These are phyloP conservation scores for Pharmacophagus antenor DNA, from an alignment of 2,888 invertebrate genomes.

Conservation along the genomic window DNA sequence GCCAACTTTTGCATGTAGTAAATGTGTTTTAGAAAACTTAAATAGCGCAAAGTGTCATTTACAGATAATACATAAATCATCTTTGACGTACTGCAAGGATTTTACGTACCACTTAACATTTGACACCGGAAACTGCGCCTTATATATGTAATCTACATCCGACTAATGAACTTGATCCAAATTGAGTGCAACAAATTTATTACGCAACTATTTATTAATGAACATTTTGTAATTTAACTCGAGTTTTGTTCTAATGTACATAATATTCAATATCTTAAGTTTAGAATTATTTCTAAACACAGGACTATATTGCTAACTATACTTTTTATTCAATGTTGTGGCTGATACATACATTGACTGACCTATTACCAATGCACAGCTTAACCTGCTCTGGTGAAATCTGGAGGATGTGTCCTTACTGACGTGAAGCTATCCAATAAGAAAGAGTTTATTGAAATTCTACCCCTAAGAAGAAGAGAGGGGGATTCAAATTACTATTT, in stretches of 20 bases:
- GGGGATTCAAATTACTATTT: no score
- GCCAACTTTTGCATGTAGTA: not conserved
- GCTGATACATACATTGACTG: no score
- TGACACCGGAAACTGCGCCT: slow-evolving; percentile 22
- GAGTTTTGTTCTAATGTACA: not conserved
- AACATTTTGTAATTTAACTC: no score
- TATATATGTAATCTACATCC: slow-evolving; percentile 1
- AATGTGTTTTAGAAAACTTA: slow-evolving; percentile 8
- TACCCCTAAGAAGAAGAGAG: no score
- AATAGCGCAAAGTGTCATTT: slow-evolving; percentile 10
- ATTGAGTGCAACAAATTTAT: slow-evolving; percentile 2
- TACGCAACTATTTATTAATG: not conserved
- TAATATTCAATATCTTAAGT: not conserved
- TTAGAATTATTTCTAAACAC: not conserved
- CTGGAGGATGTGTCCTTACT: not conserved
- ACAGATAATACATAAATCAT: slow-evolving; percentile 13
- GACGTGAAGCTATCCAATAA: no score
- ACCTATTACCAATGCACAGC: no score
- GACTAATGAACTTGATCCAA: slow-evolving; percentile 8
- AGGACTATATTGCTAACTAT: not conserved
- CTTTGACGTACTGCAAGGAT: slow-evolving; percentile 8
- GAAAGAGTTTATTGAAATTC: no score
- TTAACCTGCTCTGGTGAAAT: no score
- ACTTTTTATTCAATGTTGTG: no score
- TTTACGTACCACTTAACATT: slow-evolving; percentile 7